These are phyloP conservation scores for Diogma glabrata DNA, from an alignment of 2,888 invertebrate genomes.

Conservation along the genomic window DNA sequence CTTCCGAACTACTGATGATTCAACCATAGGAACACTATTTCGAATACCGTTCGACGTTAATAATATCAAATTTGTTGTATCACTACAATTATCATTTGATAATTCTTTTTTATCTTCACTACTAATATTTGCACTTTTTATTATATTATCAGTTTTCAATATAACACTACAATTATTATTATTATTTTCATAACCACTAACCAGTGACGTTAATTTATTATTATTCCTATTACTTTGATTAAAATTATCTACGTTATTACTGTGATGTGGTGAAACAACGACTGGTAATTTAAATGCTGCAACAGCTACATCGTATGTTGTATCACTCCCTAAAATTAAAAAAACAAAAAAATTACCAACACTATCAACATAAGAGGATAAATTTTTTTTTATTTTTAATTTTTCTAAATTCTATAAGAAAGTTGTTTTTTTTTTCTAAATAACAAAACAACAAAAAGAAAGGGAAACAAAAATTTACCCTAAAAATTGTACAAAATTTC, in stretches of 20 bases:
- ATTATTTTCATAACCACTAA: not conserved
- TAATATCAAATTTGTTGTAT: not conserved
- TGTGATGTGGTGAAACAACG: conserved; percentile 17
- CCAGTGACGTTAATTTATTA: not conserved
- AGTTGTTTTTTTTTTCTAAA: too few species aligned
- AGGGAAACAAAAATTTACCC: too few species aligned
- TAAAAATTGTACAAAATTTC: too few species aligned
- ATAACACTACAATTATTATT: conserved; percentile 8
- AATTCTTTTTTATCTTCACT: not conserved
- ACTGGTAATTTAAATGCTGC: conserved; percentile 20
- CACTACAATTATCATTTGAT: not conserved
- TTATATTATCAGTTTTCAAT: conserved; percentile 1
- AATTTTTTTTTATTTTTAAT: too few species aligned
- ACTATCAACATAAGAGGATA: too few species aligned
- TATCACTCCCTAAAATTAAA: conserved; percentile 15
- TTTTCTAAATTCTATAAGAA: too few species aligned
- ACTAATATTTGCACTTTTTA: not conserved
- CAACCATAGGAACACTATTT: conserved; percentile 5
- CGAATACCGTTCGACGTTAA: not conserved
- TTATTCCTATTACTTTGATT: conserved; percentile 1
- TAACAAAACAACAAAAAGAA: too few species aligned
- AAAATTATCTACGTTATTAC: conserved; percentile 9
- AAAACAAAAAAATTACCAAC: not conserved
- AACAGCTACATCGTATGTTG: conserved; percentile 19
- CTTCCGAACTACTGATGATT: conserved; percentile 6